These are phyloP conservation scores for Tarsius wallacei DNA, from an alignment of 2,797 vertebrate species.

Conservation along the genomic window DNA sequence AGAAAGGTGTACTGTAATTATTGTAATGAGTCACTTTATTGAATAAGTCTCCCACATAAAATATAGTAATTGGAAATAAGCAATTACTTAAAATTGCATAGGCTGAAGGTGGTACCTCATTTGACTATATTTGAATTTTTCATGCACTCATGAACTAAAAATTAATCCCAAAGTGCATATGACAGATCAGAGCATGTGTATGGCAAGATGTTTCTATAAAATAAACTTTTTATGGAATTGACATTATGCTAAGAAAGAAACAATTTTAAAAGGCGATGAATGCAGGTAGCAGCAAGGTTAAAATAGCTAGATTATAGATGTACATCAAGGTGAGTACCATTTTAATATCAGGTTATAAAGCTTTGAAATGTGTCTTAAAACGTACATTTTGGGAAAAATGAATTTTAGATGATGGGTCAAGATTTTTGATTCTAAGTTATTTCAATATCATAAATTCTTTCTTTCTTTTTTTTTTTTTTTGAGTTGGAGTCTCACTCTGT, in stretches of 20 bases:
- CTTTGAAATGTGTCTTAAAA: constrained; percentile 29
- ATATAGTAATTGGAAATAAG: constrained; percentile 76
- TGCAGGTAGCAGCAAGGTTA: constrained; percentile 3
- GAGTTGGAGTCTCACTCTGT: no score
- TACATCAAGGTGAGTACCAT: constrained; percentile 8
- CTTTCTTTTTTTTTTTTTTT: no score
- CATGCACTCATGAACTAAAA: constrained; percentile 71
- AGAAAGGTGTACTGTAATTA: constrained; percentile 74
- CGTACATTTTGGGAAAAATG: constrained; percentile 9
- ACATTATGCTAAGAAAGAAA: constrained; percentile 62
- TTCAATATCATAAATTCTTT: constrained; percentile 11
- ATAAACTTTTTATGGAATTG: constrained; percentile 25
- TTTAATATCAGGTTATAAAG: background rate
- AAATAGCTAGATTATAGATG: background rate
- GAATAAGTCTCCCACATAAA: constrained; percentile 73
- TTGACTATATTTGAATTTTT: constrained; percentile 75
- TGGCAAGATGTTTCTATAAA: constrained; percentile 45
- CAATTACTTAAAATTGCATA: constrained; percentile 80
- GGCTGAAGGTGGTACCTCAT: constrained; percentile 67
- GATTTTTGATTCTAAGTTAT: constrained; percentile 45
- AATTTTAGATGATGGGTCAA: constrained; percentile 24
- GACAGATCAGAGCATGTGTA: constrained; percentile 38
- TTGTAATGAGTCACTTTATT: constrained; percentile 65
- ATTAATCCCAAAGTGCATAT: constrained; percentile 45
- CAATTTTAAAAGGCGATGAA: constrained; percentile 26